Conservation (phyloP, 2,888 invertebrate genomes). For the Heliconius erato region DNA sequence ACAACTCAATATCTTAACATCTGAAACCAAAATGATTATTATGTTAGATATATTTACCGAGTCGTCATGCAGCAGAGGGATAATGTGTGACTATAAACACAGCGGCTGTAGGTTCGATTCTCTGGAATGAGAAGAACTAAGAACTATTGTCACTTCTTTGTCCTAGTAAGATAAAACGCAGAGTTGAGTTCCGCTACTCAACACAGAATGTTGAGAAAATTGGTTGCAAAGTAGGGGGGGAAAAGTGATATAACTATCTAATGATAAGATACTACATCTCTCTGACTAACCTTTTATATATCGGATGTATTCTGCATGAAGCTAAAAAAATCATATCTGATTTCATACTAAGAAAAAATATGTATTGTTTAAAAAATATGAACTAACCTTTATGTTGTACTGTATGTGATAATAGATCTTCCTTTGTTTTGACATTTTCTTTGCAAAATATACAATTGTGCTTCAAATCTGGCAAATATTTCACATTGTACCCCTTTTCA, state of each 20-base stretch:
- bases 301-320: too few species aligned
- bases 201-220: too few species aligned
- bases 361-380: not conserved
- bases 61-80: too few species aligned
- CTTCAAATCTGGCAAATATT: slow-evolving; percentile 63
- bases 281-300: too few species aligned
- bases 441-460: slow-evolving; percentile 72
- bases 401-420: slow-evolving; percentile 69
- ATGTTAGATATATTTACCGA: too few species aligned
- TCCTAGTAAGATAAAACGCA: not conserved
- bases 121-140: not conserved
- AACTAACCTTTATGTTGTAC: slow-evolving; percentile 69
- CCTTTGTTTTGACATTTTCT: slow-evolving; percentile 68
- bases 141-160: not conserved
- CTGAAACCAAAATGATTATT: slow-evolving; percentile 60
- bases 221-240: not conserved
- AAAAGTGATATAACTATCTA: not conserved
- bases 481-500: slow-evolving; percentile 71
- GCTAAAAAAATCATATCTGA: too few species aligned
- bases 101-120: not conserved
- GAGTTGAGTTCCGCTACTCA: not conserved
- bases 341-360: not conserved
- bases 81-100: not conserved
- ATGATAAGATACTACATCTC: not conserved
- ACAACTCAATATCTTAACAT: slow-evolving; percentile 68